Base-by-base conservation (phyloP, 1,140 invertebrate species). In the Papilio machaon region DNA sequence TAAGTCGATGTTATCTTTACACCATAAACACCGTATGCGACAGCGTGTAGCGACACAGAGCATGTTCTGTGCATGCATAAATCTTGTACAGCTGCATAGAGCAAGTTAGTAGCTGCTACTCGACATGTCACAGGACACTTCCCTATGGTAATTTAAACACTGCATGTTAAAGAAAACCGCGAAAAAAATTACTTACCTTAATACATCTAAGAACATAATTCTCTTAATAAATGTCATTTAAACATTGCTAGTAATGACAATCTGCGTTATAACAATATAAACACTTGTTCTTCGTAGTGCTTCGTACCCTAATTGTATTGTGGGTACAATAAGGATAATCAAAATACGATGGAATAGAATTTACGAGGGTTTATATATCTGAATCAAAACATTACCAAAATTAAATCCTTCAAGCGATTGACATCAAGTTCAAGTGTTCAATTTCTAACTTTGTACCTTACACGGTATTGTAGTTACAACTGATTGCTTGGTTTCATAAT, bases 401-500 rank as follows among this genome's bases (percentile, higher is more conserved):
- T 19, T 58, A 8, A 7, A 17, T n/a, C 54, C 17, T 58, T 58
- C 7, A n/a, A 58, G 6, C 17, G 23, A 67, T 38, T 19, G 11
- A 15, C 11, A 2, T 67, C 6, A 13, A 1, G 60, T 13, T 67
- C 11, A 67, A 9, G n/a, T 2, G 60, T 70, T 70, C n/a, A 70
- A 70, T 70, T 70, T 70, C 30, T 70, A 15, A 17, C 64, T 67
- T 67, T 70, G 13, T 35, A 35, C 30, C 4, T 15, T 70, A 15
- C 64, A 70, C 60, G 60, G 10, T 70, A 23, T 35, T 17, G 30
- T 70, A 70, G 13, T 38, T 15, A 35, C 11, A 11, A 38, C 64
- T 70, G 64, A 70, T 70, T 70, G 64, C 30, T 70, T 70, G 64
- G 64, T 70, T 70, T 35, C 64, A 70, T 70, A 70, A 70, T 70